Evolutionary conservation across 2,888 invertebrate genomes (phyloP), one percentile per base, ranked within the genome.

Genomic region (Tenthredo notha): DNA sequence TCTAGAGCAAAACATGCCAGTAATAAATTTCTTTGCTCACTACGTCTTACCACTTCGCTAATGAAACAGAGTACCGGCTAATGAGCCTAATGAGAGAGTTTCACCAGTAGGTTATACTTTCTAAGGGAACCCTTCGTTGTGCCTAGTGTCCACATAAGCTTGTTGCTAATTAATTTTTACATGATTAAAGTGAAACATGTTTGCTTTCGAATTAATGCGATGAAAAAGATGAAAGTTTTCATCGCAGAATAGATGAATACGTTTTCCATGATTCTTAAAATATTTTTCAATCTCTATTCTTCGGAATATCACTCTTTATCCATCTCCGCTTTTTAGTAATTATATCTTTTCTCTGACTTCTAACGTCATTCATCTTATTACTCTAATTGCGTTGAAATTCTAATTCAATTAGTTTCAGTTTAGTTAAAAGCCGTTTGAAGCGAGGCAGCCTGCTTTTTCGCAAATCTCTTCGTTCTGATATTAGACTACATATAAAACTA

Each of bases 1-100:
- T 87, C 78, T 80, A 80, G 84, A 74, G 85, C 85, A 85, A 84
- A 84, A 85, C 87, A 84, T 84, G 80, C 9, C 37, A 47, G 84
- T 86, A 87, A 86, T 87, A 87, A 87, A 87, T 87, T 86, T 87
- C 86, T 87, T 86, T 86, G 86, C 75, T 54, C 70, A n/a, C 77
- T 72, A 83, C 84, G 54, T 84, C 84, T 75, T 74, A 77, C 85
- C 85, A 87, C 87, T 87, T 87, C 70, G 82, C 86, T 87, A 86
- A 87, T 86, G 87, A 87, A 87, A 86, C 85, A 74, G 80, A 84
- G 87, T 84, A 85, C 67, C 74, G 58, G 75, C 61, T 86, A 82
- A 82, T 85, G 84, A 80, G 84, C 78, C 72, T 75, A 84, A 84
- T 43, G 84, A 84, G 84, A 84, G 84, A 72, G 84, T 75, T 84